These are phyloP conservation scores for Athrips mouffetella DNA, from an alignment of 2,888 invertebrate species.

Conservation along the genomic window DNA sequence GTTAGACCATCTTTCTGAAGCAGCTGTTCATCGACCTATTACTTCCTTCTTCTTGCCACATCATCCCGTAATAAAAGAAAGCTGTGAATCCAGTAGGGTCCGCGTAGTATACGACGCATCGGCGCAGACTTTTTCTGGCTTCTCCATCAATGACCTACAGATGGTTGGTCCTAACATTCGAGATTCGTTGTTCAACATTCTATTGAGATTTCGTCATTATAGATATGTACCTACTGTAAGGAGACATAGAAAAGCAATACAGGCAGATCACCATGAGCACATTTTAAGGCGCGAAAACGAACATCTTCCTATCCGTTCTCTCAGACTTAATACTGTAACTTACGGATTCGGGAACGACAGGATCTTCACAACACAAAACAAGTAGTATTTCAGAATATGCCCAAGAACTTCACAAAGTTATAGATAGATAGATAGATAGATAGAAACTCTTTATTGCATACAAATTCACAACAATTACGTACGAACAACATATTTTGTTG, in stretches of 20 bases:
- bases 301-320: neutral
- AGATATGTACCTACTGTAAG: constrained; percentile 23
- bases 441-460: too few species aligned
- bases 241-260: constrained; percentile 25
- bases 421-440: too few species aligned
- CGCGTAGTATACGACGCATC: constrained; percentile 14
- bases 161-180: constrained; percentile 18
- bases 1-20: neutral
- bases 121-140: constrained; percentile 4
- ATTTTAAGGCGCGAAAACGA: constrained; percentile 19
- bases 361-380: too few species aligned
- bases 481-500: too few species aligned
- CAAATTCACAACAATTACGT: too few species aligned
- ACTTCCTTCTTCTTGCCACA: constrained; percentile 12
- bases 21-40: neutral
- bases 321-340: constrained; percentile 15
- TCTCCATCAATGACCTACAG: constrained; percentile 17
- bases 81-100: too few species aligned
- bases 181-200: constrained; percentile 17
- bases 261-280: constrained; percentile 4
- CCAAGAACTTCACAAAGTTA: too few species aligned
- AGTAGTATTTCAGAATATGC: too few species aligned
- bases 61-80: constrained; percentile 9
- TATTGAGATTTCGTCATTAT: constrained; percentile 20
- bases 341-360: constrained; percentile 19